Evolutionary conservation across 2,113 vertebrate species (phyloP), one percentile per base, ranked within the genome.

Genomic region (Megaceryle maxima): DNA sequence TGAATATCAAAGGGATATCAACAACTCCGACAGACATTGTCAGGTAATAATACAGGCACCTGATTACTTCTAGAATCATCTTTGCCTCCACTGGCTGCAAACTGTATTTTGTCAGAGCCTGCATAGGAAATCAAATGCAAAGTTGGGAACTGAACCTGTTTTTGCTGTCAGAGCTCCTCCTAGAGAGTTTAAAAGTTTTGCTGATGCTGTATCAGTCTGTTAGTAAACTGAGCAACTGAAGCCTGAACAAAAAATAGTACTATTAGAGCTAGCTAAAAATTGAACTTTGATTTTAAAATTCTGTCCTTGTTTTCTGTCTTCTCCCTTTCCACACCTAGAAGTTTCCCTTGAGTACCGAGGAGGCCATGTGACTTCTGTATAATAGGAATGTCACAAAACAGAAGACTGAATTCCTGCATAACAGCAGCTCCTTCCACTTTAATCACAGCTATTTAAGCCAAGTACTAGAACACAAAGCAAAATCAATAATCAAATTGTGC

Each of bases 11-110:
- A 88, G 35, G 31, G 4, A 50, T 78, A 88, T 51, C 76, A 70
- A 59, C 59, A 77, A 44, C 35, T 93, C 56, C 5, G 8, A 75
- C 33, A 92, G 78, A 92, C 28, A n/a, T 37, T 63, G 55, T 69
- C 86, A 83, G 55, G 50, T 75, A 35, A 22, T 31, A 68, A 20
- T 51, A 90, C 67, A 88, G 35, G 19, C 68, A 74, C 24, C 31
- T 66, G 67, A 83, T 73, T 74, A 90, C 39, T 93, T 95, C 95
- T 88, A 53, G 95, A 94, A 90, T 77, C 46, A 22, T 57, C 83
- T 80, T 74, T 70, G 41, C 29, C 59, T 72, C 37, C 69, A 39
- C 29, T 84, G 43, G 31, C 53, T 89, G 51, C 22, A 44, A 59
- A 43, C 39, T 20, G 8, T 63, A 31, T 48, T 79, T 91, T 92